Evolutionary conservation across 2,797 vertebrate species (phyloP), one percentile per base, ranked within the genome.

Genomic region (Emys orbicularis): DNA sequence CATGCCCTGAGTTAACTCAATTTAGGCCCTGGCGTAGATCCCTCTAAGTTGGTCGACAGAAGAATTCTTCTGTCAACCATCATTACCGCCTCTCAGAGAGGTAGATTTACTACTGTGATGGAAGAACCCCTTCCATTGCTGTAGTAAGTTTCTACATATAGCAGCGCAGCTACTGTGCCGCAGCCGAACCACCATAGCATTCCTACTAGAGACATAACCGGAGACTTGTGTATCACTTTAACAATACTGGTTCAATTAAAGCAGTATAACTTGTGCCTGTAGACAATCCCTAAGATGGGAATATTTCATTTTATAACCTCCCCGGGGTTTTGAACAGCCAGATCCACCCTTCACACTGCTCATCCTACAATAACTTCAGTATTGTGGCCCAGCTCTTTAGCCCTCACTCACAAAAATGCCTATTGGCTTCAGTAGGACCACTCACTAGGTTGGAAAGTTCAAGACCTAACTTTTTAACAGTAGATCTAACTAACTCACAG

Each of bases 271-370:
- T 1, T n/a, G 16, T n/a, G 61, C 18, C 16, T 65, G 31, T 65
- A n/a, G 61, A n/a, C 61, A 65, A 18, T 18, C 34, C 61, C 16
- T 65, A 65, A n/a, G 31, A 61, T 81, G 6, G 52, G 27, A 92
- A 25, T 12, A 61, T 31, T 68, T 81, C 34, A 49, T 10, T 47
- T 0, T 81, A 59, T 74, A 5, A 76, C 88, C 31, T 47, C 18
- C 4, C 15, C 25, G 82, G 84, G 41, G 13, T 21, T 87, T 77
- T 77, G 18, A 84, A 23, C 0, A 0, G 61, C 16, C 31, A 65
- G 61, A 65, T 65, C 31, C 61, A 65, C 16, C 34, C 34, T n/a
- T n/a, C 61, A n/a, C 7, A n/a, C 16, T 88, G 47, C 34, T 95
- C 53, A 29, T 29, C 27, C 89, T 76, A 59, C 81, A 56, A 90